phyloP scores from a whole-genome alignment of 2,797 vertebrate genomes.

The Arrhamphus sclerolepis region DNA sequence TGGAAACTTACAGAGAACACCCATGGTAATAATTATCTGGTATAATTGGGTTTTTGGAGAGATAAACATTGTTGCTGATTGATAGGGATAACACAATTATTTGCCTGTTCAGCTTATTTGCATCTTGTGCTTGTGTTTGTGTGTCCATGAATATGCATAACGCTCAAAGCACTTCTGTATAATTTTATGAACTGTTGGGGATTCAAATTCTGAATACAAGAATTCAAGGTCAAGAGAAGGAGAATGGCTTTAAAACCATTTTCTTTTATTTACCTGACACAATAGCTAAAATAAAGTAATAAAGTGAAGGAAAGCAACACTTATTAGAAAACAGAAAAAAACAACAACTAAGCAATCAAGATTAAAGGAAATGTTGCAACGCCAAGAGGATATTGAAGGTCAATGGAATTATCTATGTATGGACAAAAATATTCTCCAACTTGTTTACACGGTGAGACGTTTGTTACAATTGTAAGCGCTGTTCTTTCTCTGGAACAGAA shows the following conservation, averaged over 20 bases:
- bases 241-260: conserved; percentile 4
- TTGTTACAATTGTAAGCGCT: too few species aligned
- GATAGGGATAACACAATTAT: conserved; percentile 55
- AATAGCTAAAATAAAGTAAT: conserved; percentile 23
- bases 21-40: conserved; percentile 56
- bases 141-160: conserved; percentile 49
- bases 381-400: too few species aligned
- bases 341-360: too few species aligned
- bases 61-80: conserved; percentile 65
- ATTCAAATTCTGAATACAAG: conserved; percentile 34
- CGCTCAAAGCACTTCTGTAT: conserved; percentile 41
- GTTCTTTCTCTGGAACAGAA: too few species aligned
- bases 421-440: too few species aligned
- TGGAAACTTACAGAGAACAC: conserved; percentile 43
- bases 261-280: conserved; percentile 14
- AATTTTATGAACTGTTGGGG: conserved; percentile 30
- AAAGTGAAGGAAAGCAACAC: neutral
- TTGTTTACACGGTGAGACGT: too few species aligned
- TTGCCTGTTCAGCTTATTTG: conserved; percentile 53
- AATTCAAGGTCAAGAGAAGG: conserved; percentile 48
- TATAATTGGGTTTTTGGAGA: conserved; percentile 55
- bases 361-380: too few species aligned
- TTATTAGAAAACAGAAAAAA: too few species aligned
- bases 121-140: conserved; percentile 30
- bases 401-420: too few species aligned